A percentile compares a stretch with the other conserved stretches of the same genome.
phyloP scores from a whole-genome alignment of 2,797 vertebrate genomes.

The Lepilemur ruficaudatus region DNA sequence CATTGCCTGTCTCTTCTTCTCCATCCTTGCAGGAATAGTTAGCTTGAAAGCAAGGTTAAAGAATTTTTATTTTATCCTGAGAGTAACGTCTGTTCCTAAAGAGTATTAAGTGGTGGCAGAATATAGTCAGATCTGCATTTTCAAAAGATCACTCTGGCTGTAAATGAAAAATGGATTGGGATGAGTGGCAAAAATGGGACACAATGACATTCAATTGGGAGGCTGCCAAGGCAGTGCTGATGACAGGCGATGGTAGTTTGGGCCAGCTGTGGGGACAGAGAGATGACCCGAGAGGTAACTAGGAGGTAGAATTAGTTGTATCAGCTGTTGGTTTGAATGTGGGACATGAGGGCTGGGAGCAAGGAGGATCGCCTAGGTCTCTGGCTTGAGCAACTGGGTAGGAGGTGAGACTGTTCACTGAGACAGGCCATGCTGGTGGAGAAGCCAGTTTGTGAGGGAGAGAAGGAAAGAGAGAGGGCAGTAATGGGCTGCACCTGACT shows the following conservation, averaged over 20 bases:
- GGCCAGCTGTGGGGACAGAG: not conserved
- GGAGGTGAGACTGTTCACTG: not conserved
- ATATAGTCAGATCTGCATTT: not conserved
- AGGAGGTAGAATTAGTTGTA: not conserved
- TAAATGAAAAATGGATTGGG: not conserved
- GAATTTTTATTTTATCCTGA: not conserved
- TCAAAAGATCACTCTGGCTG: not conserved
- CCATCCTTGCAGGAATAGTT: not conserved
- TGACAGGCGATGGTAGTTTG: not conserved
- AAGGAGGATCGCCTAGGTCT: not conserved
- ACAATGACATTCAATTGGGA: not conserved
- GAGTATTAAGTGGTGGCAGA: not conserved
- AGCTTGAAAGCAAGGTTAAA: not conserved
- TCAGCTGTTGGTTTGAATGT: not conserved
- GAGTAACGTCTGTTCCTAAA: not conserved
- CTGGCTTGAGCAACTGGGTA: not conserved
- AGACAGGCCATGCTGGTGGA: not conserved
- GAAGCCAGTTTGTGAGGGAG: not conserved
- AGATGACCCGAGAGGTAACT: not conserved
- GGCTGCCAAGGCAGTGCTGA: not conserved
- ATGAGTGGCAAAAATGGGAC: not conserved
- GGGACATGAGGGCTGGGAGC: not conserved
- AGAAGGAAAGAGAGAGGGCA: not conserved
- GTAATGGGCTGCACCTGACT: not conserved
- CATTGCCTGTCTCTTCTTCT: not conserved